Conservation (phyloP, 30 jellyfish, hydroid and myxozoan genomes). For the Aurelia sp. region DNA sequence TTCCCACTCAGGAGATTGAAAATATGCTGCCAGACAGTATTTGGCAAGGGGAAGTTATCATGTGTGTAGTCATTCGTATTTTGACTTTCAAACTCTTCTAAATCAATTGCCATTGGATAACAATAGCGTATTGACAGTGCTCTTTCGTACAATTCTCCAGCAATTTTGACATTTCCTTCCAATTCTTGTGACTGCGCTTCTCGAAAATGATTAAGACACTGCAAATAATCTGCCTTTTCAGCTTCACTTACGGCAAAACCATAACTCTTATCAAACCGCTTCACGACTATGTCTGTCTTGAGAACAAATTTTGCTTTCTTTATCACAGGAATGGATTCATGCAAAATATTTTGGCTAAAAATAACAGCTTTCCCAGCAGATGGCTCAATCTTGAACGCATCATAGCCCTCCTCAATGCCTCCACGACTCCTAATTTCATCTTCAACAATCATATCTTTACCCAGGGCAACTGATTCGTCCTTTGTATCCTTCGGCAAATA, state of each 20-base stretch:
- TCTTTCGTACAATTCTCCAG: too few species aligned
- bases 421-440: slow-evolving; percentile 64
- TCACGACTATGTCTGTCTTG: slow-evolving; percentile 54
- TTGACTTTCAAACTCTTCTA: not conserved
- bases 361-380: slow-evolving; percentile 54
- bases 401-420: slow-evolving; percentile 64
- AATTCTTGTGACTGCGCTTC: too few species aligned
- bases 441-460: slow-evolving; percentile 49
- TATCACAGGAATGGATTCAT: slow-evolving; percentile 47
- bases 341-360: slow-evolving; percentile 66
- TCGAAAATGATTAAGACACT: too few species aligned
- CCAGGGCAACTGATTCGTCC: not conserved
- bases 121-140: too few species aligned
- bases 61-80: not conserved
- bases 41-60: slow-evolving; percentile 26
- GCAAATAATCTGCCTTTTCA: too few species aligned
- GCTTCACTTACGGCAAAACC: too few species aligned
- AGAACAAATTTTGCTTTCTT: slow-evolving; percentile 22
- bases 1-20: slow-evolving; percentile 31
- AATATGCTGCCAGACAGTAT: slow-evolving; percentile 54
- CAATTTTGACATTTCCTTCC: too few species aligned
- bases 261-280: slow-evolving; percentile 29
- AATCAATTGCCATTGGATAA: too few species aligned
- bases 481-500: slow-evolving; percentile 7
- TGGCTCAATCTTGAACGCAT: slow-evolving; percentile 36